Percentiles rank a stretch among this genome's conserved stretches.
These are phyloP conservation scores for Rhinella marina DNA, from an alignment of 2,797 vertebrate genomes.

Conservation along the genomic window DNA sequence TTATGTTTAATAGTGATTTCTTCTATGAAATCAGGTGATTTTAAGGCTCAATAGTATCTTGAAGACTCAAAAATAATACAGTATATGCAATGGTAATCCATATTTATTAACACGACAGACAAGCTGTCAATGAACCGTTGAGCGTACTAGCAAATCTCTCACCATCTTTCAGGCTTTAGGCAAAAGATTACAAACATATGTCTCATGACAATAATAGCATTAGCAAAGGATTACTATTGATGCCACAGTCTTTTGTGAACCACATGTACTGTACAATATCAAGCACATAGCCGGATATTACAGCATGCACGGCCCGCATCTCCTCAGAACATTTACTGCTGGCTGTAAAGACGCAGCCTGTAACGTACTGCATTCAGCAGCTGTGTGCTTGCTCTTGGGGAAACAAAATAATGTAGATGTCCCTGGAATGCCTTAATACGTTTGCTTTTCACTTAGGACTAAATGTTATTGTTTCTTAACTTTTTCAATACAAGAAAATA, in stretches of 20 bases:
- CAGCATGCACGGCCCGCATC: neutral
- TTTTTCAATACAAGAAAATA: neutral
- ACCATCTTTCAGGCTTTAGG: slow-evolving; percentile 1
- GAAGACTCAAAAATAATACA: neutral
- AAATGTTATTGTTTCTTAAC: neutral
- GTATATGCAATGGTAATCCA: slow-evolving; percentile 8
- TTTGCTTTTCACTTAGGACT: neutral
- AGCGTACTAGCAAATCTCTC: neutral
- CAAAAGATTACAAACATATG: slow-evolving; percentile 16
- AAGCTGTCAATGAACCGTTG: neutral
- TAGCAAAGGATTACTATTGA: slow-evolving; percentile 22
- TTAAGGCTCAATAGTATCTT: neutral
- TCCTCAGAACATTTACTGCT: neutral
- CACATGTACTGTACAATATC: neutral
- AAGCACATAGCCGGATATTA: neutral
- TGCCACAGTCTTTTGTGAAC: slow-evolving; percentile 17
- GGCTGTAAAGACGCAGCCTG: neutral
- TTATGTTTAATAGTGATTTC: neutral
- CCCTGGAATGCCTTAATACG: neutral
- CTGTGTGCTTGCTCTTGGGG: neutral
- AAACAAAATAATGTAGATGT: neutral
- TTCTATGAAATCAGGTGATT: neutral
- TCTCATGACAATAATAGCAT: slow-evolving; percentile 16
- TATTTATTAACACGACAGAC: slow-evolving; percentile 24
- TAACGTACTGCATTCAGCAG: neutral